Conservation (phyloP, 2,113 vertebrate species). For the Upupa epops region DNA sequence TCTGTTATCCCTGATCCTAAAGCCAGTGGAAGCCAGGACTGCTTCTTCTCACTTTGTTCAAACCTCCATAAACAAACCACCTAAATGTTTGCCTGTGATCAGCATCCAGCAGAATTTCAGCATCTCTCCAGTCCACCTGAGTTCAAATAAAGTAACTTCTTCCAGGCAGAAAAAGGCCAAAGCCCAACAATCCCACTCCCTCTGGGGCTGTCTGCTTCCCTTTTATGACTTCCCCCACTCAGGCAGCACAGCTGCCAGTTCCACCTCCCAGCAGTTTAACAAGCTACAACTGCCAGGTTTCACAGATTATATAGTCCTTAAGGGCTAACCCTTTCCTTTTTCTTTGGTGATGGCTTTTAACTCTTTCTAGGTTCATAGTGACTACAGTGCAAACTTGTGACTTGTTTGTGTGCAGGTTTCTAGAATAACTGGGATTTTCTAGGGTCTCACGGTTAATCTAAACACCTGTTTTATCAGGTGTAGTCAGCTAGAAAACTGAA, state of each 20-base stretch:
- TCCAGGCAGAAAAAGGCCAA: not conserved
- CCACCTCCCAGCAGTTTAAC: conserved; percentile 62
- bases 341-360: conserved; percentile 36
- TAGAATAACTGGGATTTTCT: not conserved
- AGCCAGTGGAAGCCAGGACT: not conserved
- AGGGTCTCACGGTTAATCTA: not conserved
- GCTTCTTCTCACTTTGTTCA: not conserved
- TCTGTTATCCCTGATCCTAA: not conserved
- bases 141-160: not conserved
- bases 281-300: conserved; percentile 62
- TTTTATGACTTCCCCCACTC: conserved; percentile 61
- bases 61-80: not conserved
- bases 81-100: not conserved
- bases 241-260: conserved; percentile 42
- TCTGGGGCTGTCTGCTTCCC: conserved; percentile 28
- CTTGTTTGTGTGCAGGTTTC: not conserved
- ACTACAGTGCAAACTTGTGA: not conserved
- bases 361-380: not conserved
- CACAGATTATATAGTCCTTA: conserved; percentile 54
- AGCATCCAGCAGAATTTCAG: not conserved
- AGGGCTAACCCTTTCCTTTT: conserved; percentile 60
- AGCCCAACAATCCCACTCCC: conserved; percentile 16
- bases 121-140: not conserved
- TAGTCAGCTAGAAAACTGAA: not conserved
- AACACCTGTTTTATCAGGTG: not conserved